phyloP scores from a whole-genome alignment of 2,797 vertebrate species.

The Onychomys arenicola region DNA sequence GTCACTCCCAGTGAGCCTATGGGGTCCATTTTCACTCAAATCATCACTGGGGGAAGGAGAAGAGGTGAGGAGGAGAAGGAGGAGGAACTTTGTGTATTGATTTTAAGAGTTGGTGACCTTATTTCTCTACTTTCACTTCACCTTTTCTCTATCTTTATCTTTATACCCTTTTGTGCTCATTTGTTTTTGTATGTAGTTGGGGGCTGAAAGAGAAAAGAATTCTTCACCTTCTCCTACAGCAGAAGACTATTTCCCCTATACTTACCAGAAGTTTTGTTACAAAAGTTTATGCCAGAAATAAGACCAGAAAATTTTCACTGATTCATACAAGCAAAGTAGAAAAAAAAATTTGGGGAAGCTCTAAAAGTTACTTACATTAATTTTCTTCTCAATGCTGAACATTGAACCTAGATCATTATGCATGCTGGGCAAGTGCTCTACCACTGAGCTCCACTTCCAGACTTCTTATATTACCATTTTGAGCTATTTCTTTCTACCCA shows the following conservation, averaged over 20 bases:
- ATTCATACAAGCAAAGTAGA: neutral
- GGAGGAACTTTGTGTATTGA: neutral
- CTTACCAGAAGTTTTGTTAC: neutral
- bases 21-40: no score
- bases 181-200: neutral
- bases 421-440: neutral
- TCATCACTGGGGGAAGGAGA: neutral
- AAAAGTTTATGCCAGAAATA: neutral
- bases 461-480: constrained; percentile 24
- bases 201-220: neutral
- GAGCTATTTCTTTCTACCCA: neutral
- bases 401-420: neutral
- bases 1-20: no score
- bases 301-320: neutral
- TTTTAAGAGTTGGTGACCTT: neutral
- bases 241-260: neutral
- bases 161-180: neutral
- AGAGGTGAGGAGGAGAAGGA: neutral
- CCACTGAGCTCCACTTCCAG: neutral
- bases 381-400: neutral
- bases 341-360: neutral
- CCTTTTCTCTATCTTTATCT: neutral
- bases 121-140: neutral
- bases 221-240: neutral
- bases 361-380: neutral